Base-by-base conservation (phyloP, 2,113 vertebrate species). In the Coregonus clupeaformis region DNA sequence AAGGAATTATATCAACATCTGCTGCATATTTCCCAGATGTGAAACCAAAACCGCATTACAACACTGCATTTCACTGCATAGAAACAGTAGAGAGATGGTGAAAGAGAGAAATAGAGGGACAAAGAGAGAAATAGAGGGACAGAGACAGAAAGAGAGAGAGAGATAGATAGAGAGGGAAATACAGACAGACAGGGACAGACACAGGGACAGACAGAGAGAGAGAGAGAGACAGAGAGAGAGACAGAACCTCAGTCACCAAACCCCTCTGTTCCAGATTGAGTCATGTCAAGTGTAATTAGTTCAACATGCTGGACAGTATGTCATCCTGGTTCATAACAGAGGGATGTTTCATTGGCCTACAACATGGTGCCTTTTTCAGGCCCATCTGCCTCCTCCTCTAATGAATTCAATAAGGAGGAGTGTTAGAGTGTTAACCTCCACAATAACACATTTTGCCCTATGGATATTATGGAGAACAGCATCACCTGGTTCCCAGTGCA, bases 1-100 rank as follows among this genome's bases (percentile, higher is more conserved):
- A 25, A 71, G 72, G 82, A 83, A 81, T 85, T 86, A 85, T 67
- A 49, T 0, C 29, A 87, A 88, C 85, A 89, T 89, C 87, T 89
- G 87, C 76, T 83, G 57, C 74, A 77, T 71, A 87, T 88, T 88
- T 79, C 63, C 78, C 20, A 85, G 84, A 86, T 80, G 74, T 75
- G 71, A 74, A 81, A 73, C 1, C 67, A 78, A 73, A 0, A 9
- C 27, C 1, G 12, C 7, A 32, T 14, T 7, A 69, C 30, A 36
- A 47, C 49, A 71, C 62, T 75, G 29, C 13, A 71, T 71, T 68
- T 36, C 2, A 75, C 60, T 0, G 30, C 65, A 69, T 13, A 16
- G 64, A 72, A n/a, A 36, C 16, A 60, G 65, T 42, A 42, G 9
- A 42, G 36, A 42, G 36, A 42, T 42, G 36, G 36, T 42, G 7